A percentile compares a stretch with the other conserved stretches of the same genome.
These are phyloP conservation scores for Trogon surrucura DNA, from an alignment of 2,113 vertebrate genomes.

Conservation along the genomic window DNA sequence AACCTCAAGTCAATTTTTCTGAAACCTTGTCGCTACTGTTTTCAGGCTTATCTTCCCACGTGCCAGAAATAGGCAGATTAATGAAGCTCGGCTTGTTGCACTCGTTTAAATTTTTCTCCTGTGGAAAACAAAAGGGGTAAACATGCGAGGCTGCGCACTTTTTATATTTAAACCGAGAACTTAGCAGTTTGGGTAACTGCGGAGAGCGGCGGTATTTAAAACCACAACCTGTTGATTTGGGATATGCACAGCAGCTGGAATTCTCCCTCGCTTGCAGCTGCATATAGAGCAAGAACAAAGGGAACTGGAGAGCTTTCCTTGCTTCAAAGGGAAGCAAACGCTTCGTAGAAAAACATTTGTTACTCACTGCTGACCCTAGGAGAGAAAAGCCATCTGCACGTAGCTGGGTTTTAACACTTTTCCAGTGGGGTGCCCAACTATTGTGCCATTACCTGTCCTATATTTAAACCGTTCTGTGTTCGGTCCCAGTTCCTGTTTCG, in stretches of 20 bases:
- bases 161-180: neutral
- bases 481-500: conserved; percentile 53
- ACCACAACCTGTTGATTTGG: conserved; percentile 51
- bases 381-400: conserved; percentile 46
- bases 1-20: conserved; percentile 63
- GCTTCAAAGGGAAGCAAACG: conserved; percentile 21
- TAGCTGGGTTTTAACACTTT: conserved; percentile 10
- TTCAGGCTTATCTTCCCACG: conserved; percentile 32
- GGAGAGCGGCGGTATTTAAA: neutral
- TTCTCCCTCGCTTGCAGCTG: conserved; percentile 40
- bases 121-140: conserved; percentile 8
- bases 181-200: neutral
- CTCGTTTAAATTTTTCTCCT: neutral
- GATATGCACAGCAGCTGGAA: conserved; percentile 44
- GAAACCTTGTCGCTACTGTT: conserved; percentile 30
- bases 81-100: conserved; percentile 34
- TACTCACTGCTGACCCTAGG: conserved; percentile 18
- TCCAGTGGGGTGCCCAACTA: neutral
- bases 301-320: conserved; percentile 46
- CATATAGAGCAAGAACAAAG: conserved; percentile 48
- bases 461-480: conserved; percentile 53
- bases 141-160: neutral
- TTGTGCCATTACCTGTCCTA: conserved; percentile 48
- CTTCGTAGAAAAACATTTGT: conserved; percentile 31
- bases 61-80: conserved; percentile 41